Percentiles rank a stretch among this genome's conserved stretches.
phyloP scores from a whole-genome alignment of 2,113 vertebrate genomes.

The Clarias macrocephalus region DNA sequence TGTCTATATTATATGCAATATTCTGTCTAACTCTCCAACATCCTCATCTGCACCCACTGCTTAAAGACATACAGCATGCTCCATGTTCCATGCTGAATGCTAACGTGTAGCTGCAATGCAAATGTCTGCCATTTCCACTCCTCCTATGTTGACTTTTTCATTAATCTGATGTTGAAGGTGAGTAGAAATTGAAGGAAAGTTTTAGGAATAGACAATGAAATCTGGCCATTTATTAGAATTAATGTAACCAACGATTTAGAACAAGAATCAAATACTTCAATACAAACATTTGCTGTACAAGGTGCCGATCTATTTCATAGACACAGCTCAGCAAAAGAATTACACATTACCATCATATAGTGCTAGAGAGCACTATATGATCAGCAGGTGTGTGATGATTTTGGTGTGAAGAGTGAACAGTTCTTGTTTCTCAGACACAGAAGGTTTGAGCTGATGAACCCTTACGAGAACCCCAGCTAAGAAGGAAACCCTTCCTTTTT shows the following conservation, averaged over 20 bases:
- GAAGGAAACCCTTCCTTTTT: too few relatives aligned
- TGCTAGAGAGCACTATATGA: too few relatives aligned
- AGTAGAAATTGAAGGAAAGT: neutral
- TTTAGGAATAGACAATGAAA: neutral
- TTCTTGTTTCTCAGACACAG: neutral
- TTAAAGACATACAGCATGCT: neutral
- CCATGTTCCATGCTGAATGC: neutral
- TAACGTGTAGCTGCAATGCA: neutral
- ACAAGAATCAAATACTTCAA: too few relatives aligned
- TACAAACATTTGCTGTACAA: too few relatives aligned
- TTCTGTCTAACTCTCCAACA: neutral
- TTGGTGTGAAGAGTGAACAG: neutral
- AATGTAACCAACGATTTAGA: neutral
- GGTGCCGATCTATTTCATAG: too few relatives aligned
- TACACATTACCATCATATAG: too few relatives aligned
- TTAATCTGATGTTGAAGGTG: neutral
- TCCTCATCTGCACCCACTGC: neutral
- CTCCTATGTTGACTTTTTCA: neutral
- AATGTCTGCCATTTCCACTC: neutral
- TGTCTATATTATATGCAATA: neutral
- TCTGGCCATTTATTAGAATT: neutral
- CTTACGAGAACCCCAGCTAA: neutral
- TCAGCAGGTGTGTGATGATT: neutral
- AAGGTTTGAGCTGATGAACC: neutral
- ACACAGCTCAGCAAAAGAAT: too few relatives aligned